Evolutionary conservation across 2,113 vertebrate genomes (phyloP), one percentile per base, ranked within the genome.

Genomic region (Anser brachyrhynchus): DNA sequence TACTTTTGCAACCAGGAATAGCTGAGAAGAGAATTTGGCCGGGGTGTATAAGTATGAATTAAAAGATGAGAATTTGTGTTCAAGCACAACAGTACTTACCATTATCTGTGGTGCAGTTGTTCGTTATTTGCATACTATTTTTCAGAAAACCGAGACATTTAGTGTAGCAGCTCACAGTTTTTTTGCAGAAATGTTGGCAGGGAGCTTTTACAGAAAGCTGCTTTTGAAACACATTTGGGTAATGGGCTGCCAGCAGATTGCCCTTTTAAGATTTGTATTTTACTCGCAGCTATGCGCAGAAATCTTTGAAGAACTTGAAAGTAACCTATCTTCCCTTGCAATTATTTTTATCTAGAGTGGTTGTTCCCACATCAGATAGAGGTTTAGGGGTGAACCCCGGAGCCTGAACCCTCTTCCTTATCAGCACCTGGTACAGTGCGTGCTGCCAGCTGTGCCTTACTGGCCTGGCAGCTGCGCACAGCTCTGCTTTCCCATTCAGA

Each of bases 281-380:
- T 66, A 92, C 85, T 94, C 0, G 1, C 87, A 80, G 82, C 93
- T 89, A 74, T 21, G 29, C 17, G 54, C 85, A 92, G 84, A 29
- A 81, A n/a, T 52, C 92, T 96, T 93, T 93, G 89, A 96, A 92
- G 93, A 92, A 86, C 79, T 95, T 96, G 65, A 78, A 95, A 94
- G 92, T 54, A 95, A 78, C 92, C 72, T 90, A 61, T 93, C 93
- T 97, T 84, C 71, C 84, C 62, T 74, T 86, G 71, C 83, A 77
- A 71, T 84, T 89, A 86, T 44, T 90, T 93, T 87, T 78, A 95
- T 95, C 92, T 92, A 29, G 43, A 72, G 20, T 87, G 69, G 46
- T 90, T 93, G 46, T 89, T 95, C 69, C 94, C 91, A 95, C 95
- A 92, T 95, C 91, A 94, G 86, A 93, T 62, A 39, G 31, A 61